These are phyloP conservation scores for Ctena decussata DNA, from an alignment of 2,888 invertebrate species.

Conservation along the genomic window DNA sequence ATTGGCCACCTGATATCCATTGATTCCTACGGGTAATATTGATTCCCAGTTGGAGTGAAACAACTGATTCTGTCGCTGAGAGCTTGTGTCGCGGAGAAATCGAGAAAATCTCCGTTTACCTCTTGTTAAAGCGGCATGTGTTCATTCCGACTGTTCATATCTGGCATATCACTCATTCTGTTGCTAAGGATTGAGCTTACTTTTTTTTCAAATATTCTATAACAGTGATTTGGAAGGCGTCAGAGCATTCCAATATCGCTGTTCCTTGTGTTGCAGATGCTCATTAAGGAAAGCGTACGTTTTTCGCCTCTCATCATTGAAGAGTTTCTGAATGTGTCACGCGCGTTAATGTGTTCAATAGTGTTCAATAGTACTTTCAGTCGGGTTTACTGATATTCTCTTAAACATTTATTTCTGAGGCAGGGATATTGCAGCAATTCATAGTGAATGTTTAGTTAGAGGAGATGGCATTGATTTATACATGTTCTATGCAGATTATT, in stretches of 20 bases:
- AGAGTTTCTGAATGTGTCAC: background rate
- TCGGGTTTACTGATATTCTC: background rate
- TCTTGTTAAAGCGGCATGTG: background rate
- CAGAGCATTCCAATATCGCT: background rate
- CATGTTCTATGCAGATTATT: no score
- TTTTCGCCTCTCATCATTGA: slow-evolving; percentile 5
- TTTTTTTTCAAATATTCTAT: background rate
- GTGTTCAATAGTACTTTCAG: background rate
- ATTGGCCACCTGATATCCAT: slow-evolving; percentile 5
- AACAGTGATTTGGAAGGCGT: background rate
- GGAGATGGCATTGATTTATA: no score
- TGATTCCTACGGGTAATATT: slow-evolving; percentile 8
- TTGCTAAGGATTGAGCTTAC: background rate
- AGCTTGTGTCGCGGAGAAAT: slow-evolving; percentile 1
- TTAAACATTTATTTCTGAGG: background rate
- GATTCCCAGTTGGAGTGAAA: slow-evolving; percentile 12
- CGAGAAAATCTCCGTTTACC: background rate
- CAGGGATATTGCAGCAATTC: background rate
- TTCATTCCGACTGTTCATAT: background rate
- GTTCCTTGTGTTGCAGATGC: background rate
- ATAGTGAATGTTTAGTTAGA: no score
- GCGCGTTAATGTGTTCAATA: slow-evolving; percentile 12
- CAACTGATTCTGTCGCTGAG: background rate
- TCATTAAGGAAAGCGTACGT: background rate
- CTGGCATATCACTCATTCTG: background rate